A percentile compares a stretch with the other conserved stretches of the same genome.
These are phyloP conservation scores for Ia io DNA, from an alignment of 2,113 vertebrate species.

Conservation along the genomic window DNA sequence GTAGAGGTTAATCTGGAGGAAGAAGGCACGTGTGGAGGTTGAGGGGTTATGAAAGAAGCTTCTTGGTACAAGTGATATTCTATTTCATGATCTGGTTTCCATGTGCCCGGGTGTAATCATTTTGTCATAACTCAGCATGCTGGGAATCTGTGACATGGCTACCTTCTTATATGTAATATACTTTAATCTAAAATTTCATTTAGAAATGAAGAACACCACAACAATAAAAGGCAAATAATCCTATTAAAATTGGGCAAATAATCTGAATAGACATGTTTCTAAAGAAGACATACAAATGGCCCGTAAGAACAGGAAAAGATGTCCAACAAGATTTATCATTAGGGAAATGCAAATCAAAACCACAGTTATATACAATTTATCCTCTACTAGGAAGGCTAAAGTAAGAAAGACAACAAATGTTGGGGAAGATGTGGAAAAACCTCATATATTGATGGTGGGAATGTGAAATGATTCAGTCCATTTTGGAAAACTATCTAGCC, in stretches of 20 bases:
- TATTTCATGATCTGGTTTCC: not conserved
- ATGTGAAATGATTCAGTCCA: not conserved
- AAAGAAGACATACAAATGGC: not conserved
- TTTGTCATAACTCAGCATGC: not conserved
- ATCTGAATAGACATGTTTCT: not conserved
- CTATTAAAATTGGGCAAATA: conserved; percentile 16
- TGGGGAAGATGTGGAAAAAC: not conserved
- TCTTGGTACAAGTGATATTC: not conserved
- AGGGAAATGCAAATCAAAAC: not conserved
- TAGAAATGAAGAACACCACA: conserved; percentile 16
- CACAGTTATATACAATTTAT: not conserved
- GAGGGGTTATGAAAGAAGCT: not conserved
- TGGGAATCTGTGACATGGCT: not conserved
- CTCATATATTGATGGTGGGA: not conserved
- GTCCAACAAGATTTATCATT: not conserved
- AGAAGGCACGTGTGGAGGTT: not conserved
- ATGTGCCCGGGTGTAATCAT: not conserved
- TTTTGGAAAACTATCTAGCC: not conserved
- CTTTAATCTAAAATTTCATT: conserved; percentile 30
- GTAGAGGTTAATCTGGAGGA: not conserved
- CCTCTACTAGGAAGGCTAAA: not conserved
- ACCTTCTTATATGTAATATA: not conserved
- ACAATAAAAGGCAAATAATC: not conserved
- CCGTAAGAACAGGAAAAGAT: not conserved
- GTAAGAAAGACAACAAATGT: not conserved